phyloP scores from a whole-genome alignment of 2,797 vertebrate genomes.

The Microctenopoma steveboyesi region DNA sequence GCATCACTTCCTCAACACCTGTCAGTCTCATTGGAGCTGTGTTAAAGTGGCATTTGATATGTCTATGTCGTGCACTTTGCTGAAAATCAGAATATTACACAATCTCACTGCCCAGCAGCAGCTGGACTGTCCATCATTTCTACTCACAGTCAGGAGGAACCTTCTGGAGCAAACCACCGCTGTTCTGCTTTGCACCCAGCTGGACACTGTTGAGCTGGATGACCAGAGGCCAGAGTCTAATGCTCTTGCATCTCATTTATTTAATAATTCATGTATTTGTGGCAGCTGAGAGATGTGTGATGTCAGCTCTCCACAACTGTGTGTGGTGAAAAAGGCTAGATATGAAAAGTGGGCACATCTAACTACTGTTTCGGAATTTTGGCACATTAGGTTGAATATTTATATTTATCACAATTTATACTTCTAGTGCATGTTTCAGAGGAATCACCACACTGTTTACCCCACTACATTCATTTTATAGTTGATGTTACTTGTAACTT shows the following conservation, averaged over 20 bases:
- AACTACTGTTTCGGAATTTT: background rate
- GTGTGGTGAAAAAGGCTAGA: slow-evolving; percentile 17
- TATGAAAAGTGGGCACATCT: slow-evolving; percentile 14
- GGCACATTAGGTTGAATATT: background rate
- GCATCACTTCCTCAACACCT: slow-evolving; percentile 21
- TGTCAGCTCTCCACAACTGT: slow-evolving; percentile 18
- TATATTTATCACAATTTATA: background rate
- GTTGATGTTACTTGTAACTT: too few relatives aligned
- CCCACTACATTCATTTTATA: too few relatives aligned
- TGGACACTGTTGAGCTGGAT: slow-evolving; percentile 48
- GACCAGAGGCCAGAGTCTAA: slow-evolving; percentile 5
- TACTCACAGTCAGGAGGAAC: slow-evolving; percentile 50
- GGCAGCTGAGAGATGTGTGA: slow-evolving; percentile 26
- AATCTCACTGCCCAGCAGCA: slow-evolving; percentile 55
- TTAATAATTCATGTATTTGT: slow-evolving; percentile 66
- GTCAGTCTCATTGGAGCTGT: slow-evolving; percentile 30
- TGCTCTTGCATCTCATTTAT: slow-evolving; percentile 46
- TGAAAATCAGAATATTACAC: slow-evolving; percentile 24
- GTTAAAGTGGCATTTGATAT: slow-evolving; percentile 19
- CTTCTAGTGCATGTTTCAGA: background rate
- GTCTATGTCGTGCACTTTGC: background rate
- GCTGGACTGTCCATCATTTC: slow-evolving; percentile 45
- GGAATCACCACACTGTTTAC: background rate
- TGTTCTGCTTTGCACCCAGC: slow-evolving; percentile 36
- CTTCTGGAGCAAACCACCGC: slow-evolving; percentile 37